phyloP scores from a whole-genome alignment of 1,140 invertebrate species.

The Pogonus chalceus region DNA sequence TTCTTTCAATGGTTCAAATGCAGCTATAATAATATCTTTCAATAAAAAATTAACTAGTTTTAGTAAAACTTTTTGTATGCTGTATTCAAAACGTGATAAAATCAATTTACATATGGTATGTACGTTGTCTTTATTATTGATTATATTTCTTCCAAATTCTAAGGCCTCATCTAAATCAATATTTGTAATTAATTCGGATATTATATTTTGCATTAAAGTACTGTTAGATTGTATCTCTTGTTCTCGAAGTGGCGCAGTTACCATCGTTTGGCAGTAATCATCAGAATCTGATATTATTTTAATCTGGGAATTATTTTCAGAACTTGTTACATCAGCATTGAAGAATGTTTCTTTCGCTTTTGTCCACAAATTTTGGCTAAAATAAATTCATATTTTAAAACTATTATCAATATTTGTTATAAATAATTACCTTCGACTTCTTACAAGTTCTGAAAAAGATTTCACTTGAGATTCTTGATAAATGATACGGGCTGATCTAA shows the following conservation, averaged over 20 bases:
- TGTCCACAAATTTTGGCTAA: not conserved
- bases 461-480: conserved; percentile 30
- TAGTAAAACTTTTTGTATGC: not conserved
- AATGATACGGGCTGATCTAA: conserved; percentile 27
- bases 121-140: not conserved
- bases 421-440: not conserved
- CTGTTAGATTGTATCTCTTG: no score
- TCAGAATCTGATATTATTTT: not conserved
- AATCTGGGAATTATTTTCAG: not conserved
- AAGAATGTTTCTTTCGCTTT: not conserved
- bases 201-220: not conserved
- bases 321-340: not conserved
- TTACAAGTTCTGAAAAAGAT: conserved; percentile 15
- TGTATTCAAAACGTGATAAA: not conserved
- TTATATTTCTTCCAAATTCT: not conserved
- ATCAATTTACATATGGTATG: not conserved
- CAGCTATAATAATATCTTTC: not conserved
- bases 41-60: not conserved
- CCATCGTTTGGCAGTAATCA: not conserved
- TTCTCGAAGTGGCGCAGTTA: no score
- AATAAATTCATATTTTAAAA: not conserved
- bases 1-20: not conserved
- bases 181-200: not conserved
- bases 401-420: not conserved
- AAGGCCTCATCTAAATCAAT: not conserved